Base-by-base conservation (phyloP, 2,888 invertebrate species). In the Agrochola lychnidis region DNA sequence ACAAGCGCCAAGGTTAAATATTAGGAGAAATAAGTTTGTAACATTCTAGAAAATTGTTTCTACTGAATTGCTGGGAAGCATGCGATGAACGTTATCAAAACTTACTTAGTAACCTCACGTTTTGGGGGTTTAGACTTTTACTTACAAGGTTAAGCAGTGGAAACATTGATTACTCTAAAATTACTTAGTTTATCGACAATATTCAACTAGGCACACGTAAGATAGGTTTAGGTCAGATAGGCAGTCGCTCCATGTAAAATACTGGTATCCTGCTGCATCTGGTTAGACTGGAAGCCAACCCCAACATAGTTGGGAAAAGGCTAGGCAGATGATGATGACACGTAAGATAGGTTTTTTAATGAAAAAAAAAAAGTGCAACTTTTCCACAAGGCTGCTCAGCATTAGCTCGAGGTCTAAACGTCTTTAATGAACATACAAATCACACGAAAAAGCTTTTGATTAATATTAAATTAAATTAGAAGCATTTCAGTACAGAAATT, bases 1-100 rank as follows among this genome's bases (percentile, higher is more conserved):
- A 71, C 68, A 73, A 71, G 59, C 62, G 40, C 4, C 74, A 84
- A 85, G 84, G 85, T 78, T 62, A 66, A 36, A 78, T 57, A 82
- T 84, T 78, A 82, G 25, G 36, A 78, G 69, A 78, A 82, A 76
- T 69, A 75, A 75, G 48, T 82, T 78, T 30, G 56, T 36, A 61
- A 72, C 61, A n/a, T 81, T 83, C 53, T 72, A 78, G 63, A 64
- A 81, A 72, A 77, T 77, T 70, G 61, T 77, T 82, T 68, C 57
- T 25, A 48, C 25, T 53, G 42, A 82, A 84, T 82, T 59, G 75
- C 70, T 66, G 25, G 48, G 14, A 30, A 66, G 25, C 84, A 84
- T 82, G 84, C 84, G 61, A 83, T 59, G 62, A 19, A 75, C 48
- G 10, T 69, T 73, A 78, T 69, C 66, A 75, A 75, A 85, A 61